Evolutionary conservation across 1,140 invertebrate genomes (phyloP).

Genomic region (Teleopsis dalmanni): DNA sequence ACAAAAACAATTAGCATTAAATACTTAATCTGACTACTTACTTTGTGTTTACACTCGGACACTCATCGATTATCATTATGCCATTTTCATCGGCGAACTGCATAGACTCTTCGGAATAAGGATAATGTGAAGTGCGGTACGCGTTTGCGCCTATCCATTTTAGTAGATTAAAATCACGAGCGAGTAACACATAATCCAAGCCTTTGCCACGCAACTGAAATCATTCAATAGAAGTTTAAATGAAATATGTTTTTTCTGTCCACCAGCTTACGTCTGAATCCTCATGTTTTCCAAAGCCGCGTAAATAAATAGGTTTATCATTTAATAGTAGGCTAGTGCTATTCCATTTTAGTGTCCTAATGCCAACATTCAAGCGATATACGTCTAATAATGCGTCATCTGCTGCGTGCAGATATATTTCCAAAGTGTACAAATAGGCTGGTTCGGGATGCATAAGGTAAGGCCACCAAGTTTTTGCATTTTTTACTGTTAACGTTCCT

Average conservation of each 20-base stretch:
- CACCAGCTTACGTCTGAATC: conserved; percentile 70
- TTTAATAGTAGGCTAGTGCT: conserved; percentile 76
- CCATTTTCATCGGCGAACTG: conserved; percentile 87
- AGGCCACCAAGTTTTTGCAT: conserved; percentile 87
- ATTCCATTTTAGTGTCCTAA: conserved; percentile 72
- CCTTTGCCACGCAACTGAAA: conserved; percentile 77
- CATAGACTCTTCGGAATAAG: conserved; percentile 96
- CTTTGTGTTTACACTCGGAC: conserved; percentile 85
- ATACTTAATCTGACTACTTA: conserved; percentile 34
- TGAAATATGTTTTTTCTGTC: not conserved
- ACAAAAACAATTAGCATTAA: not conserved
- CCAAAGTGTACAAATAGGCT: conserved; percentile 65
- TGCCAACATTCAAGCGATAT: conserved; percentile 78
- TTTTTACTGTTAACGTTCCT: conserved; percentile 56
- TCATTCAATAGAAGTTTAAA: not conserved
- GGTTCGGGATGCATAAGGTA: conserved; percentile 71
- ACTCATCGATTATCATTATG: conserved; percentile 95
- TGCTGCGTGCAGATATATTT: conserved; percentile 45
- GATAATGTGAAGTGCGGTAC: conserved; percentile 96
- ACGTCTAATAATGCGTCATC: conserved; percentile 55
- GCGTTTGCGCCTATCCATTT: conserved; percentile 92
- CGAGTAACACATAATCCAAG: conserved; percentile 74
- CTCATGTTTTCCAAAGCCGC: conserved; percentile 91
- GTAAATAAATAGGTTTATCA: conserved; percentile 75
- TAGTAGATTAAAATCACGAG: conserved; percentile 87